Percentiles rank a stretch among this genome's conserved stretches.
phyloP scores from a whole-genome alignment of 2,113 vertebrate species.

The Catharus fuscescens region DNA sequence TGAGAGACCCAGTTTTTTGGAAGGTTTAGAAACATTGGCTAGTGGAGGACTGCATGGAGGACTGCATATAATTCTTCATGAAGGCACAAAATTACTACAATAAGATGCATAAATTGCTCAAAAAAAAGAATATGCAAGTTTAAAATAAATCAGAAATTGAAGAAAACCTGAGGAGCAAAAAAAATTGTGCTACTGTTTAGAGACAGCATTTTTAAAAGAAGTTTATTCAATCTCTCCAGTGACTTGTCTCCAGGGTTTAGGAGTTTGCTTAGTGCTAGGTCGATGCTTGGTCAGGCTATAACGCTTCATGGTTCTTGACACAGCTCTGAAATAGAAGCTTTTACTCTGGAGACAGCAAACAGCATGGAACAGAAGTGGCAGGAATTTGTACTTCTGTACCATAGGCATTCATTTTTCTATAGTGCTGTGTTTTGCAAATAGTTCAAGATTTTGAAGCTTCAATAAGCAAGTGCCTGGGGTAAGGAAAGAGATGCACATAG shows the following conservation, averaged over 20 bases:
- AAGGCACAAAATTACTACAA: background rate
- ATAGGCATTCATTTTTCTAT: background rate
- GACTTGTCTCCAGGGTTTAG: constrained; percentile 52
- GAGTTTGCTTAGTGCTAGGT: constrained; percentile 58
- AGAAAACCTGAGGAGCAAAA: background rate
- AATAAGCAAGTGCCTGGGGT: background rate
- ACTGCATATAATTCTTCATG: background rate
- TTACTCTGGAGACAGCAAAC: constrained; percentile 57
- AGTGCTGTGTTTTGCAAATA: background rate
- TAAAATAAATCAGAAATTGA: background rate
- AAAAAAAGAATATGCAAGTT: background rate
- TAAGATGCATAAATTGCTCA: background rate
- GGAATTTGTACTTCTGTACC: background rate
- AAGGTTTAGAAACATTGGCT: background rate
- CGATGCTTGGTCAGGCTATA: constrained; percentile 66
- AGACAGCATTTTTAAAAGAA: background rate
- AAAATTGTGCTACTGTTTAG: background rate
- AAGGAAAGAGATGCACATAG: background rate
- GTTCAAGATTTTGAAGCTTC: background rate
- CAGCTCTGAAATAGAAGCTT: constrained; percentile 71
- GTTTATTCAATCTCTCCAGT: constrained; percentile 37
- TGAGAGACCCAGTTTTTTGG: background rate
- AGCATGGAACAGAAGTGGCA: constrained; percentile 32
- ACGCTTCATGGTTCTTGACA: constrained; percentile 63
- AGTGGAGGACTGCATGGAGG: background rate